Evolutionary conservation across 2,888 invertebrate genomes (phyloP), one percentile per base, ranked within the genome.

Genomic region (Nemurella pictetii): DNA sequence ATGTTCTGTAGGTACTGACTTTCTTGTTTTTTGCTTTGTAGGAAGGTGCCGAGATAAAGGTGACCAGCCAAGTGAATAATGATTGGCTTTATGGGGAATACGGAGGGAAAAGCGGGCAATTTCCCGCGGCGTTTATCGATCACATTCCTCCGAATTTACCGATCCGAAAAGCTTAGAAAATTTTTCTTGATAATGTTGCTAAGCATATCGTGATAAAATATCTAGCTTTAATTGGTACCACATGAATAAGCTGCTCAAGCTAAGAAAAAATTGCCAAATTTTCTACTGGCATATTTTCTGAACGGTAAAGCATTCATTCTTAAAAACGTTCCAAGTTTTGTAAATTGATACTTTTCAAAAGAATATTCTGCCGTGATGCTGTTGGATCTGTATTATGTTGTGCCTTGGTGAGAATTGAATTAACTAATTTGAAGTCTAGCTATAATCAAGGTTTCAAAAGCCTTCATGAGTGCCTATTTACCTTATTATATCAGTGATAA

Each of bases 81-180:
- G 95, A 96, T 88, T 96, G 96, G 96, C 92, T 95, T 85, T 95
- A 93, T 88, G 96, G 96, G 25, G 94, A 95, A 89, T 93, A 93
- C 87, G 92, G 93, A 85, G 94, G 94, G 36, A 90, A 91, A 86
- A 93, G 91, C 89, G 96, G 96, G 87, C 95, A 96, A 89, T 96
- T 96, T 90, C 96, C 96, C 84, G 92, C 93, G 32, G 95, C 94
- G 91, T 96, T 95, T 90, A 94, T 96, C 86, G 93, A 95, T 90
- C 90, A 91, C 89, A 89, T 93, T 88, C 93, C 93, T 9, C 77
- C 85, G 29, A 74, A 84, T 55, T 82, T 86, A 73, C 86, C 86
- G 20, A 77, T 75, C 83, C 81, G 30, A 35, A 78, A 30, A 73
- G 28, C 73, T n/a, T 82, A 72, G 72, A 82, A 72, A 12, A 28